Evolutionary conservation across 2,113 vertebrate genomes (phyloP), one percentile per base, ranked within the genome.

Genomic region (Ciconia boyciana): DNA sequence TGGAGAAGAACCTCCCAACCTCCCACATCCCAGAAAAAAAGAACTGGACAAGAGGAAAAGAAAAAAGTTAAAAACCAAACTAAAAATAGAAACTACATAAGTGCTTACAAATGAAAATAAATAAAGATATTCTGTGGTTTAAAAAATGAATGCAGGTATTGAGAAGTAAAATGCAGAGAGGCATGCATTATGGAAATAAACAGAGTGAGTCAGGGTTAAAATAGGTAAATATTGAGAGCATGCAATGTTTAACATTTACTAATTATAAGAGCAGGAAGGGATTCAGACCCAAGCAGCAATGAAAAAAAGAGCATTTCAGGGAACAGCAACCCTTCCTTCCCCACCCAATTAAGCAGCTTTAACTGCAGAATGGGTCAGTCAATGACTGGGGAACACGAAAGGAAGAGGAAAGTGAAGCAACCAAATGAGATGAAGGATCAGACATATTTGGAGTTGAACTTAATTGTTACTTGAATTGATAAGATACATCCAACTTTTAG

Each of bases 131-230:
- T 84, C 57, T 82, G 32, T 19, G 0, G 7, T 61, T 92, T 51
- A 24, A 65, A 72, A 87, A 76, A 88, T 62, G 54, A 86, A 54
- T 70, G 64, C 1, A 6, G 71, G 22, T 80, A 74, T 65, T 49
- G 71, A 77, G 51, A 70, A 80, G 58, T 77, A 88, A 95, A 84
- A 51, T 43, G 9, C 7, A 60, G 69, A 41, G 70, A 89, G 60
- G 48, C 16, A 71, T 8, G 16, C 12, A 9, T 72, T 92, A 65
- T 49, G 74, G 91, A 89, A 87, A 89, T 75, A 89, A 95, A 92
- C 81, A 93, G 83, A 82, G 25, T 96, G 89, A 91, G 93, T 82
- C 86, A 89, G 91, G 57, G 65, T 83, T 94, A 94, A 96, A 94
- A 93, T 21, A 96, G 70, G 92, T 76, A 93, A 94, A 92, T 91